Base-by-base conservation (phyloP, 2,113 vertebrate genomes). In the Amphiprion percula region DNA sequence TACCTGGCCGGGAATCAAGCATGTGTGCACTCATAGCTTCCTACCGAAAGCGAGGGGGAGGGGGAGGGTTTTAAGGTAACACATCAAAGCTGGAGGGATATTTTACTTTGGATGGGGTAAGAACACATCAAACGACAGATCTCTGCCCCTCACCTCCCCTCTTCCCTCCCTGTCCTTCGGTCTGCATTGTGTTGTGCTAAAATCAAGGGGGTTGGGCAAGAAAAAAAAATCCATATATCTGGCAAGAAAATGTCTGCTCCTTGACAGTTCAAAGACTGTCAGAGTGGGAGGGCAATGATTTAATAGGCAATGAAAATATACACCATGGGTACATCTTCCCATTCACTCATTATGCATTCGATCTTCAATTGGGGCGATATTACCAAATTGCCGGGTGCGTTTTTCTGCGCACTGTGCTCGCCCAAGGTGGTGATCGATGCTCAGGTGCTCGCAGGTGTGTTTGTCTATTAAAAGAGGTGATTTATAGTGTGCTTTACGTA, bases 221-320 rank as follows among this genome's bases (percentile, higher is more conserved):
- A 61, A 85, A 85, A 89, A 81, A 61, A 85, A 85, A 89, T 86
- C 85, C 87, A 90, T 90, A 85, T 85, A 92, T 93, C 86, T 89
- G 78, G 53, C 58, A 68, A 53, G 66, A 80, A 87, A 87, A 87
- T 67, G 84, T 82, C 81, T 84, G 73, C 71, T 81, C 37, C 14
- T 28, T 83, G 85, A 88, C 88, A 94, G 83, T 94, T 94, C 91
- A 94, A 94, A 94, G 87, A 62, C 62, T 53, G 73, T 77, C 74
- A 72, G 59, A 30, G 54, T 65, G 53, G 64, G 77, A 72, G 74
- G 60, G 75, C 26, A 17, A 65, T 87, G 88, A 92, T 93, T 92
- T 93, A 90, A 92, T 77, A 84, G 66, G 37, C 85, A 80, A 75
- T 80, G 81, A 88, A 87, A 89, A 80, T 58, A 58, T n/a, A 87